Evolutionary conservation across 2,113 vertebrate species (phyloP).

Genomic region (Lagopus muta): DNA sequence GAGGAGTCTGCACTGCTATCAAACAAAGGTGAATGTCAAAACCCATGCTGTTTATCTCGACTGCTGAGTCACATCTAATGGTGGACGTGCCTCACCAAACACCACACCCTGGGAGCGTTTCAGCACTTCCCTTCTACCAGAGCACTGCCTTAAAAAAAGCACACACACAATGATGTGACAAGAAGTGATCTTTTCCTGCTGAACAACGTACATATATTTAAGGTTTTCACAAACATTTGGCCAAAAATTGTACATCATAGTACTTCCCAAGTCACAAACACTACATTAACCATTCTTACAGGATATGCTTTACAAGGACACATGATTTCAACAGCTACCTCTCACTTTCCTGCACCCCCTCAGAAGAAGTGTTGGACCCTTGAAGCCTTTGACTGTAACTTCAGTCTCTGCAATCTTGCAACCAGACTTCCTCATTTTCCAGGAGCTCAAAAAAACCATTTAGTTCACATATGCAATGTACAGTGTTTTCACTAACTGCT

Average conservation of each 20-base stretch:
- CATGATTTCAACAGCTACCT: not conserved
- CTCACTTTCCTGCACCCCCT: not conserved
- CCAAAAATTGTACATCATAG: not conserved
- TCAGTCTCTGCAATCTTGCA: slow-evolving; percentile 18
- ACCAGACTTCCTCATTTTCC: not conserved
- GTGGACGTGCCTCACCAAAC: not conserved
- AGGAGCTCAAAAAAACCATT: not conserved
- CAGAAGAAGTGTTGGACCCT: not conserved
- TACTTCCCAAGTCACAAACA: slow-evolving; percentile 1
- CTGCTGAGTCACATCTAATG: slow-evolving; percentile 25
- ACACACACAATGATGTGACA: not conserved
- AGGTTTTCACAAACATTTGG: not conserved
- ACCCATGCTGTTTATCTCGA: not conserved
- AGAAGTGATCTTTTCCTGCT: slow-evolving; percentile 9
- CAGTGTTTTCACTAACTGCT: not conserved
- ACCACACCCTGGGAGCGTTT: not conserved
- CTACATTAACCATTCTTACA: not conserved
- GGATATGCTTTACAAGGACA: not conserved
- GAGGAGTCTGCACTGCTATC: not conserved
- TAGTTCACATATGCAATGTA: not conserved
- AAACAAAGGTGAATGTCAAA: not conserved
- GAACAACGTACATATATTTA: not conserved
- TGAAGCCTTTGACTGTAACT: not conserved
- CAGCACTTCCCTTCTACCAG: slow-evolving; percentile 29
- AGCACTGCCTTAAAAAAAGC: not conserved